Evolutionary conservation across 2,797 vertebrate genomes (phyloP).

Genomic region (Pseudopleuronectes americanus): DNA sequence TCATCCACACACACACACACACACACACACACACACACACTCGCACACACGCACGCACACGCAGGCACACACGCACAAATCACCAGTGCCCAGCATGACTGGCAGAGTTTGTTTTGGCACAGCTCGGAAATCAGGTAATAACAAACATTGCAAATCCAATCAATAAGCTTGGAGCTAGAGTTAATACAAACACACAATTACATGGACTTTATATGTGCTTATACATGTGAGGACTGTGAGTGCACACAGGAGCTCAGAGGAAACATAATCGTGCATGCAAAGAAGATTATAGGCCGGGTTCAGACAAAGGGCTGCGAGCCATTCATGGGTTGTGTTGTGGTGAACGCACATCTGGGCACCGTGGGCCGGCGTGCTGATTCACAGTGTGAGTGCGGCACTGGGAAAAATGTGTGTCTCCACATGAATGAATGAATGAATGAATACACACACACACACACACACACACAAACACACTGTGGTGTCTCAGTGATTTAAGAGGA

Average conservation of each 20-base stretch:
- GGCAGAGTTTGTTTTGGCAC: slow-evolving; percentile 4
- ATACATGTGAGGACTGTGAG: not conserved
- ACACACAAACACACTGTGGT: too few relatives aligned
- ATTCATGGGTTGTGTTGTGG: slow-evolving; percentile 6
- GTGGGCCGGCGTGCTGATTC: too few relatives aligned
- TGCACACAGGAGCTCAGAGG: not conserved
- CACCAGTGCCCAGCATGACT: slow-evolving; percentile 12
- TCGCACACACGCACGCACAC: too few relatives aligned
- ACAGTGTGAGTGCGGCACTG: not conserved
- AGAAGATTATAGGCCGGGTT: slow-evolving; percentile 48
- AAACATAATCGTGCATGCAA: slow-evolving; percentile 41
- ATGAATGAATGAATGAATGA: slow-evolving; percentile 1
- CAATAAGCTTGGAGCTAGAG: slow-evolving; percentile 35
- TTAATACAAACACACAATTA: slow-evolving; percentile 1
- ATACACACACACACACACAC: too few relatives aligned
- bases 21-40: slow-evolving; percentile 13
- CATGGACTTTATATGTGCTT: not conserved
- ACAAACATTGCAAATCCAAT: slow-evolving; percentile 13
- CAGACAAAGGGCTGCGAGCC: slow-evolving; percentile 25
- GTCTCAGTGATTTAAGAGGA: too few relatives aligned
- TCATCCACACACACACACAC: slow-evolving; percentile 25
- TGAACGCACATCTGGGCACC: slow-evolving; percentile 25
- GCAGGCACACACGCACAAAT: too few relatives aligned
- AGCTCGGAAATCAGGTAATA: slow-evolving; percentile 1
- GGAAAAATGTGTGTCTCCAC: not conserved